A percentile compares a stretch with the other conserved stretches of the same genome.
Conservation (phyloP, 2,113 vertebrate species). For the Rhynchopsitta pachyrhyncha region DNA sequence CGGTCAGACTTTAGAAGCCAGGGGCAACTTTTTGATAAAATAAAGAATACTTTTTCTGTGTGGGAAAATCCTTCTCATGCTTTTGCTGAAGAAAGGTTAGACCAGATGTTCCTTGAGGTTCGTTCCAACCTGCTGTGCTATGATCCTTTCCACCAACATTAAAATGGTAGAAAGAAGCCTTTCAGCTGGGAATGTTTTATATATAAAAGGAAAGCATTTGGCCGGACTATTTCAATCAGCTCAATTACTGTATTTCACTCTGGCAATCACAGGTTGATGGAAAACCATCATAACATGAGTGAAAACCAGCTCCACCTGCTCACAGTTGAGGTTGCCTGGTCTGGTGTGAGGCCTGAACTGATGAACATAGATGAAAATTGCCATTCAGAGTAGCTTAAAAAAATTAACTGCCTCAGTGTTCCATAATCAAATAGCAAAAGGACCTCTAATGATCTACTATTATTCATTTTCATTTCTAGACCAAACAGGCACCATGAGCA, state of each 20-base stretch:
- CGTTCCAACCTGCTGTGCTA: background rate
- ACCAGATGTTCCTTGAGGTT: background rate
- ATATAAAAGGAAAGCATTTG: background rate
- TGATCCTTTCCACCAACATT: background rate
- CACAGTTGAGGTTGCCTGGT: background rate
- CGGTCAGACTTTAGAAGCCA: background rate
- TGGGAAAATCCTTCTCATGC: background rate
- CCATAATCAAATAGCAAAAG: background rate
- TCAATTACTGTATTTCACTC: background rate
- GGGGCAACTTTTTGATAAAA: fast-evolving
- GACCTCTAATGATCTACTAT: background rate
- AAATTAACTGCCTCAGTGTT: background rate
- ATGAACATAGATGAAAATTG: background rate
- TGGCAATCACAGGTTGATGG: background rate
- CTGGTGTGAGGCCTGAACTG: background rate
- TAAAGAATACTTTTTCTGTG: background rate
- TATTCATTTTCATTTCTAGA: conserved; percentile 13
- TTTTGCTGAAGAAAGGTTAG: background rate
- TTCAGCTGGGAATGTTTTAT: background rate
- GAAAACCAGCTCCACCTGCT: background rate
- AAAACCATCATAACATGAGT: background rate
- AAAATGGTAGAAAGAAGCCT: background rate
- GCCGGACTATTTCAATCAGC: background rate
- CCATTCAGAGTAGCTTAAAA: background rate
- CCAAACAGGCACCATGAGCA: background rate